These are phyloP conservation scores for Siniperca obscura DNA, from an alignment of 2,797 vertebrate species.

Conservation along the genomic window DNA sequence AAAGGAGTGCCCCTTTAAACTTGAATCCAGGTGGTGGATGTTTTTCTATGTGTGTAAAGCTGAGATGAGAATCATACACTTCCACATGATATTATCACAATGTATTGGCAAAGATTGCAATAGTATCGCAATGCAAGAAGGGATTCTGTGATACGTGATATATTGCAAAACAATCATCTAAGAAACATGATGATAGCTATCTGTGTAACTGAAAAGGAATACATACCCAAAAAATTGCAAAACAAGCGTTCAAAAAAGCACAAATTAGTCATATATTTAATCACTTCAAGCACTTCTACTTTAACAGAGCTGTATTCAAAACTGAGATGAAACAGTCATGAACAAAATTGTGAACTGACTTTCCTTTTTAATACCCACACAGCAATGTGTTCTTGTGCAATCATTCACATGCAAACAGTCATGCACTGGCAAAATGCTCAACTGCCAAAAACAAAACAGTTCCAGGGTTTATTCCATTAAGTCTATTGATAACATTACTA, in stretches of 20 bases:
- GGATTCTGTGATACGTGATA: neutral
- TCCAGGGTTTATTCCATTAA: neutral
- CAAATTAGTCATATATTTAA: neutral
- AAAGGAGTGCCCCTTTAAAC: neutral
- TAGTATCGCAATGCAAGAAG: neutral
- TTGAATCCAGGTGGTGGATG: neutral
- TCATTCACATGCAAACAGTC: neutral
- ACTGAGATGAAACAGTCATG: conserved; percentile 1
- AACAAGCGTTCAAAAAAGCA: neutral
- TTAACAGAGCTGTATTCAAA: neutral
- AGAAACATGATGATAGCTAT: neutral
- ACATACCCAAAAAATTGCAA: neutral
- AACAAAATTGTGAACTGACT: neutral
- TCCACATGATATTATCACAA: neutral
- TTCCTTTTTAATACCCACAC: conserved; percentile 8
- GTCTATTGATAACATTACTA: neutral
- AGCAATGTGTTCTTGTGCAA: neutral
- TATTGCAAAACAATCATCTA: neutral
- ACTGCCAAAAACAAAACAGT: neutral
- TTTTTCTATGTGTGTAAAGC: neutral
- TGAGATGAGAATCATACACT: neutral
- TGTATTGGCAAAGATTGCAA: neutral
- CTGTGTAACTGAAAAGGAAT: neutral
- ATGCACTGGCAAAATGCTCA: neutral
- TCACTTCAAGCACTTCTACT: neutral